Evolutionary conservation across 2,113 vertebrate species (phyloP), one percentile per base, ranked within the genome.

Genomic region (Ovis canadensis): DNA sequence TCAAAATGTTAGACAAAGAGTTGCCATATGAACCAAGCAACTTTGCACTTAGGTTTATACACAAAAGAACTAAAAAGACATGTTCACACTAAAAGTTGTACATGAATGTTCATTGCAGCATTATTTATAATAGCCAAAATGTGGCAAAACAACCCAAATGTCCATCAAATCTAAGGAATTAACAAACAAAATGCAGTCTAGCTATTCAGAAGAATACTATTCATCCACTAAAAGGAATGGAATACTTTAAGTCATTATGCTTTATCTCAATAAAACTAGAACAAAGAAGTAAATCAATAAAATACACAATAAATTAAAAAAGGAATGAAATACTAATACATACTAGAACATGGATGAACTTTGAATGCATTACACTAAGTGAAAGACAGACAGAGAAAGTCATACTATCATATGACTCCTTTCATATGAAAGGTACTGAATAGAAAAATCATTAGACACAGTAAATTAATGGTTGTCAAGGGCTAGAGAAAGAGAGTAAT

Each of bases 321-420:
- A 97, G 52, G n/a, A 81, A 95, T 50, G 13, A 96, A 89, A 91
- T 77, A 92, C 21, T 62, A 55, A 83, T 11, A 94, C 19, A 85
- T 77, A 33, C 71, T 81, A 87, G 29, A 91, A 86, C 7, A 77
- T 12, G 48, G 52, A 89, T 43, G 27, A 86, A 90, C 10, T 29
- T 52, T 81, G 31, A 97, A 86, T 82, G 77, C 11, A 81, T 59
- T 90, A 92, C 14, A 5, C 13, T 84, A 84, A 74, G 21, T 91
- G n/a, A 94, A 94, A 94, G 13, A 29, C 16, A 83, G 16, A 29
- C 27, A 83, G 9, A 25, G 80, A 88, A 91, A 60, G 36, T 4
- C 84, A 60, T 15, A 33, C 36, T 17, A 95, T 60, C 9, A 82
- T 40, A 80, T 43, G 33, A 62, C 43, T 92, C 59, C 33, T 87